Evolutionary conservation across 2,113 vertebrate genomes (phyloP), one percentile per base, ranked within the genome.

Genomic region (Tapirus terrestris): DNA sequence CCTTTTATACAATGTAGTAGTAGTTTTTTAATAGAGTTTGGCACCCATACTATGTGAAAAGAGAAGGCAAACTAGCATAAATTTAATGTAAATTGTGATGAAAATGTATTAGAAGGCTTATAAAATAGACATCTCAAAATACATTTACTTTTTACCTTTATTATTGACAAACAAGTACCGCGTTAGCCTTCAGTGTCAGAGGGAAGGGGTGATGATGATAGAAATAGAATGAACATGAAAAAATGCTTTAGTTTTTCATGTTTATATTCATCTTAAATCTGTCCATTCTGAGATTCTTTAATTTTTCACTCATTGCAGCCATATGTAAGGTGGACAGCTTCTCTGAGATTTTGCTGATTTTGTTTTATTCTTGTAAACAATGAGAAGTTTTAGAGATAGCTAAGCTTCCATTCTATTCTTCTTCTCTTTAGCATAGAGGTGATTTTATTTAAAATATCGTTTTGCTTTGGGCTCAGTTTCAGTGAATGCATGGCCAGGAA

Each of bases 241-340:
- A 96, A 0, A 86, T 51, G 51, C 77, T 88, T 95, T 4, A 25
- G 76, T 96, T 96, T 93, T 81, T 53, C 3, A 0, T 94, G 77
- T 89, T 98, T 96, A 67, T 92, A 67, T 97, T 3, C 2, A 79
- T 60, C 63, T 93, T 25, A 87, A 90, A 97, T 68, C 65, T 89
- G 75, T 85, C 68, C 2, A 68, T 93, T 97, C 83, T 95, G 83
- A 82, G 60, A 53, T 92, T 45, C n/a, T 91, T 93, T 80, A 96
- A 29, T 93, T 96, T 93, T 97, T 97, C 72, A 92, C 96, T 95
- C 85, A 95, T 45, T 5, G 21, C 45, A 81, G 56, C 56, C 25
- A 53, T 51, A 53, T 83, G 53, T 36, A 72, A 77, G 21, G 33
- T 75, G 63, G 68, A 79, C 61, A 70, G 43, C 36, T 73, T 93